Evolutionary conservation across 2,113 vertebrate species (phyloP).

Genomic region (Raja brachyura): DNA sequence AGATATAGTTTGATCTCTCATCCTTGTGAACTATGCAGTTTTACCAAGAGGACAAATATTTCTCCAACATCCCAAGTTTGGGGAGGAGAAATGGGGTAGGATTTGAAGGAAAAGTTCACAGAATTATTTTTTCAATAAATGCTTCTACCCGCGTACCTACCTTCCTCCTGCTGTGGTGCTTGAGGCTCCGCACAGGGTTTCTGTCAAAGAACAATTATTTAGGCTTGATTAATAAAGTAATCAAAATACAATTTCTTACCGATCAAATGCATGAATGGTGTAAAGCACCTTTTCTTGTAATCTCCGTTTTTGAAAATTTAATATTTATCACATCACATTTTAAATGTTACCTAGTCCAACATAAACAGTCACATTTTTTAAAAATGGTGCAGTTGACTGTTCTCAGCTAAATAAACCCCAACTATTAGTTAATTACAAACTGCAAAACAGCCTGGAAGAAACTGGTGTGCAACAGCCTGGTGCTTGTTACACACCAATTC

Average conservation of each 20-base stretch:
- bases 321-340: background rate
- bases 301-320: background rate
- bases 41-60: background rate
- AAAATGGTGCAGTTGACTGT: background rate
- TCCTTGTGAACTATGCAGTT: background rate
- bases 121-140: too few species aligned
- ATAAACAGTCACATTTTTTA: background rate
- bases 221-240: background rate
- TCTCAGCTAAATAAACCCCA: background rate
- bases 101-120: too few species aligned
- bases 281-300: background rate
- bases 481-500: background rate
- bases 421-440: background rate
- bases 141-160: background rate
- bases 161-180: background rate
- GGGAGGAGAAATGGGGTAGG: background rate
- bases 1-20: background rate
- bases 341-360: background rate
- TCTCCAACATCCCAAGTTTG: background rate
- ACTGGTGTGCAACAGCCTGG: too few species aligned
- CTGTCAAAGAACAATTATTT: background rate
- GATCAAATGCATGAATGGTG: background rate
- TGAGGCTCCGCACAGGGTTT: background rate
- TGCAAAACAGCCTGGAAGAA: background rate
- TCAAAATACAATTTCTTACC: background rate